Evolutionary conservation across 2,797 vertebrate species (phyloP).

Genomic region (Bradypodion ventrale): DNA sequence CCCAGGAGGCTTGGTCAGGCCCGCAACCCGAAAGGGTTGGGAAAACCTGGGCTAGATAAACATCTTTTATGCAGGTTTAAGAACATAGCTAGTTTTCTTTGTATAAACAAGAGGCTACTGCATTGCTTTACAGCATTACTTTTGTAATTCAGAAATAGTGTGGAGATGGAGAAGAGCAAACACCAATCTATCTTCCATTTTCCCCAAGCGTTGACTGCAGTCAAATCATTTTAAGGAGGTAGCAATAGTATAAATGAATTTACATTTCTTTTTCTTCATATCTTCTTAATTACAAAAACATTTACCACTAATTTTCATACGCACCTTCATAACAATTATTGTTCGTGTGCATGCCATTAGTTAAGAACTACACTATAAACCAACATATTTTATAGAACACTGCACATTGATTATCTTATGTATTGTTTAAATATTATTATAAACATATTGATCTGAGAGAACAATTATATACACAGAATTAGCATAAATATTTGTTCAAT

Average conservation of each 20-base stretch:
- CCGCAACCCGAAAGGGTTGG: no score
- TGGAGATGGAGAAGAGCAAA: no score
- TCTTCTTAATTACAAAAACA: slow-evolving; percentile 48
- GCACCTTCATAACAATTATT: slow-evolving; percentile 68
- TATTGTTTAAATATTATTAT: slow-evolving; percentile 75
- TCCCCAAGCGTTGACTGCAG: not conserved
- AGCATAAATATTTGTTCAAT: slow-evolving; percentile 38
- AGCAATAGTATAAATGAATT: not conserved
- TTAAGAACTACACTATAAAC: slow-evolving; percentile 56
- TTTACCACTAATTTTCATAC: slow-evolving; percentile 32
- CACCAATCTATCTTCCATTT: not conserved
- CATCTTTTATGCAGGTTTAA: not conserved
- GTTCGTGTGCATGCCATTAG: slow-evolving; percentile 47
- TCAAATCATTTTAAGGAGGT: not conserved
- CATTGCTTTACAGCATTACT: not conserved
- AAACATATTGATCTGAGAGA: slow-evolving; percentile 56
- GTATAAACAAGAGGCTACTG: not conserved
- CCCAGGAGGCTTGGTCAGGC: no score
- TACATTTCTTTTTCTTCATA: slow-evolving; percentile 25
- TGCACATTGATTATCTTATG: slow-evolving; percentile 68
- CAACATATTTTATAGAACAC: slow-evolving; percentile 68
- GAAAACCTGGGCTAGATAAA: no score
- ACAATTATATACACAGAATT: slow-evolving; percentile 54
- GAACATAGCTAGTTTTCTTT: not conserved
- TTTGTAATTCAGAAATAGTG: not conserved